Evolutionary conservation across 2,797 vertebrate species (phyloP), one percentile per base, ranked within the genome.

Genomic region (Harpagifer antarcticus): DNA sequence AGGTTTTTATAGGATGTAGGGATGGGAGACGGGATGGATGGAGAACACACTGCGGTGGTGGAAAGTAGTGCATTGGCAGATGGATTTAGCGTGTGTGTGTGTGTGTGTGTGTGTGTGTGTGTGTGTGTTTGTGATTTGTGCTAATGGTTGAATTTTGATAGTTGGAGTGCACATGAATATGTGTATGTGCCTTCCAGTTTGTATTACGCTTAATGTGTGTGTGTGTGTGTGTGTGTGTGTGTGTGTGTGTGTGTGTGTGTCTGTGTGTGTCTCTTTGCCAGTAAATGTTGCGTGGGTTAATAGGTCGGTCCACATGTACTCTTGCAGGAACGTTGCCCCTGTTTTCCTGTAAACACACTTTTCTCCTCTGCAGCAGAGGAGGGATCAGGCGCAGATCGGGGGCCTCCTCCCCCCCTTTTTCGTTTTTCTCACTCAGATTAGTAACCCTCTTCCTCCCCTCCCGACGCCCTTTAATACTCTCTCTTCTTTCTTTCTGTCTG

Each of bases 271-370:
- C 6, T 47, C 13, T 13, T 55, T 75, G 72, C 68, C 73, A 79
- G 78, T 84, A 83, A 85, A 54, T 68, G 75, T 5, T 62, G 74
- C 60, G 77, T 56, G 68, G 79, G 72, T 23, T 48, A 73, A 19
- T 72, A 58, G 78, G 75, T 84, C 68, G 16, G 56, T 81, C 82
- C 87, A 76, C 86, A 83, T 84, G 84, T 80, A 19, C 79, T 87
- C 79, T 57, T 71, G 33, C 47, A 27, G 63, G 81, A 81, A 91
- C 88, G 88, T 89, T 91, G 83, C 68, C 73, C 88, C 74, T 86
- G 80, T 87, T 86, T 90, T 88, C 73, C 73, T 73, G 84, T 91
- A 88, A 91, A 92, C 86, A 88, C 44, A 37, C 50, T 89, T 88
- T 87, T 82, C 77, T 75, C 42, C 19, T 66, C 74, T 70, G 48